These are phyloP conservation scores for Ceratosolen fusciceps DNA, from an alignment of 1,140 invertebrate species.

Conservation along the genomic window DNA sequence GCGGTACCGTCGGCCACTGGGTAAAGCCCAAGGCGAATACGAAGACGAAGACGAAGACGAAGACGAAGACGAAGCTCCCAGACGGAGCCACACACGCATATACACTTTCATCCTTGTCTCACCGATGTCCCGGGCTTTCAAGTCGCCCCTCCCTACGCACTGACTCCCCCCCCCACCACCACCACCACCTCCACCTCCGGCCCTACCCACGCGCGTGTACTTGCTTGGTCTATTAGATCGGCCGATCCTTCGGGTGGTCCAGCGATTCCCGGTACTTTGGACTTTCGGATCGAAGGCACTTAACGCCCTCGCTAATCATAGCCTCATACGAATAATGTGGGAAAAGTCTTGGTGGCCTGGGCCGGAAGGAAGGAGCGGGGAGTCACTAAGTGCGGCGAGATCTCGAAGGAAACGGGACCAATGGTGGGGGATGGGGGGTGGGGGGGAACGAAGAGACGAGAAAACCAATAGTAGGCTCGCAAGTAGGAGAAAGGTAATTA, in stretches of 20 bases:
- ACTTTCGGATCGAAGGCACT: too few species aligned
- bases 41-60: neutral
- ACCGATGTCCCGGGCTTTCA: neutral
- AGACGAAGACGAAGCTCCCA: neutral
- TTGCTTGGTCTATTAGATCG: too few species aligned
- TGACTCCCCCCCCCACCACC: too few species aligned
- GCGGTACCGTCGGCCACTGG: neutral
- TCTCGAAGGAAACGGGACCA: neutral
- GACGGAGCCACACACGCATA: neutral
- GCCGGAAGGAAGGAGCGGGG: too few species aligned
- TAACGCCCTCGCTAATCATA: too few species aligned
- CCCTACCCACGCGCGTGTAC: too few species aligned
- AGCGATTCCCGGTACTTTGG: too few species aligned
- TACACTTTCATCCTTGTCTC: constrained; percentile 2
- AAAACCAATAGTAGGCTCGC: neutral
- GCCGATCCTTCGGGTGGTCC: too few species aligned
- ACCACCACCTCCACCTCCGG: too few species aligned
- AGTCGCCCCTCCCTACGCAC: neutral
- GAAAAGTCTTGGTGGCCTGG: too few species aligned
- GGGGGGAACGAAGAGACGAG: neutral
- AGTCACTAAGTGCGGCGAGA: neutral
- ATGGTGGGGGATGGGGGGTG: neutral
- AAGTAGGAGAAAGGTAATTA: neutral
- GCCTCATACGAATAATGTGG: too few species aligned
- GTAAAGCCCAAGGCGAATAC: too few species aligned